These are phyloP conservation scores for Leucozona laternaria DNA, from an alignment of 2,888 invertebrate genomes.

Conservation along the genomic window DNA sequence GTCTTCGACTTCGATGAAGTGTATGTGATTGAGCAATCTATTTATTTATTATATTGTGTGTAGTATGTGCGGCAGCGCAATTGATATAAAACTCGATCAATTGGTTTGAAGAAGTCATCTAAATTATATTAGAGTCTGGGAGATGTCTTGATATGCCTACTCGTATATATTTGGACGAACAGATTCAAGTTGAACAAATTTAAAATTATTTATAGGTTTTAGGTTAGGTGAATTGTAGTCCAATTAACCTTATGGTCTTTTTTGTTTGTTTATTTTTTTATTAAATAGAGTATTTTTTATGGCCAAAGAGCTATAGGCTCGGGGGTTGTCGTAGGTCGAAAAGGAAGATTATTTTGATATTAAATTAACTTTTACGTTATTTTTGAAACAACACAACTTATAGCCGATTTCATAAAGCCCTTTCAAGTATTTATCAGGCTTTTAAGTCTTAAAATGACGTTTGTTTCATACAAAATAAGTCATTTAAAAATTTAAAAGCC, in stretches of 20 bases:
- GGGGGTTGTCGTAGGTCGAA: not conserved
- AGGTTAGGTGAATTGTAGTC: constrained; percentile 14
- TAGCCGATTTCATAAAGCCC: no score
- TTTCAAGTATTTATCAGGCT: no score
- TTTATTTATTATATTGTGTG: constrained; percentile 34
- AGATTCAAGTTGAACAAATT: constrained; percentile 34
- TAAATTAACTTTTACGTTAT: no score
- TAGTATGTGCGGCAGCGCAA: constrained; percentile 27
- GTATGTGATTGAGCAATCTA: constrained; percentile 65
- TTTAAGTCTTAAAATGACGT: no score
- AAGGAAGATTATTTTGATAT: not conserved
- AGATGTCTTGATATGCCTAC: not conserved
- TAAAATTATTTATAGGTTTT: constrained; percentile 20
- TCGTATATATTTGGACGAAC: not conserved
- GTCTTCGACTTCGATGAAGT: constrained; percentile 40
- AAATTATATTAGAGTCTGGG: constrained; percentile 14
- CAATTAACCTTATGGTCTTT: constrained; percentile 24
- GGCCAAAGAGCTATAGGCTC: not conserved
- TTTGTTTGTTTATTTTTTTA: constrained; percentile 17
- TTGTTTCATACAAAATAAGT: no score
- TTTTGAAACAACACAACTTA: no score
- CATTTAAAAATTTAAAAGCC: no score
- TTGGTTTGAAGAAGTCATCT: constrained; percentile 44
- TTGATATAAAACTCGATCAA: constrained; percentile 34
- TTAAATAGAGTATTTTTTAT: not conserved